Evolutionary conservation across 1,140 invertebrate species (phyloP), one percentile per base, ranked within the genome.

Genomic region (Octopus sinensis): DNA sequence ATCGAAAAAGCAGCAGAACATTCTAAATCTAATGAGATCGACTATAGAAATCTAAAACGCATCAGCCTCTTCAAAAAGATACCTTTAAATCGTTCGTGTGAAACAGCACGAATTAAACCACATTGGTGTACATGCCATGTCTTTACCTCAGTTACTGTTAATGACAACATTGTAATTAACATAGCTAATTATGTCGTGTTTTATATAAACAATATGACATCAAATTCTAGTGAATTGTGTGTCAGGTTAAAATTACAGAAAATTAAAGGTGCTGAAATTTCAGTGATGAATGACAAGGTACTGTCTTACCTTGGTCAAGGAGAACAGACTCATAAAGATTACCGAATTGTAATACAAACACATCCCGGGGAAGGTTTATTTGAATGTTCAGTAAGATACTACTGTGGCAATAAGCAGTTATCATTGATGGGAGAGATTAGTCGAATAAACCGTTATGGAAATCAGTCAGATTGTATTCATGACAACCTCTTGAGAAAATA

Each of bases 91-190:
- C 83, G 92, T 80, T 88, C 88, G 43, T 92, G 92, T 85, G 84
- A 88, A 51, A 78, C 85, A 6, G 91, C 91, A 0, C 84, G 86
- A 4, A 91, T 92, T 71, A 84, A 89, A 4, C 87, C 89, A 54
- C 91, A 92, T 80, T 92, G 90, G 88, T 92, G 91, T 82, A 88
- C 90, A 77, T 92, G 91, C 75, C 75, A 76, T 1, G 1, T 23
- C 10, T 9, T 9, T 9, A 76, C 10, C 1, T 13, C 9, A 9
- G 23, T 23, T 51, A 1, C 75, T 9, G 9, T n/a, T 23, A 12
- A 76, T 76, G 4, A 76, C 2, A 51, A 1, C 1, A 76, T 76
- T 76, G 75, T 76, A n/a, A 17, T 62, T 17, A 76, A 1, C 10
- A 4, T 51, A 10, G 75, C 75, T 10, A 30, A 76, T 51, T 17